A percentile compares a stretch with the other conserved stretches of the same genome.
phyloP scores from a whole-genome alignment of 2,888 invertebrate genomes.

The Polyploca ridens region DNA sequence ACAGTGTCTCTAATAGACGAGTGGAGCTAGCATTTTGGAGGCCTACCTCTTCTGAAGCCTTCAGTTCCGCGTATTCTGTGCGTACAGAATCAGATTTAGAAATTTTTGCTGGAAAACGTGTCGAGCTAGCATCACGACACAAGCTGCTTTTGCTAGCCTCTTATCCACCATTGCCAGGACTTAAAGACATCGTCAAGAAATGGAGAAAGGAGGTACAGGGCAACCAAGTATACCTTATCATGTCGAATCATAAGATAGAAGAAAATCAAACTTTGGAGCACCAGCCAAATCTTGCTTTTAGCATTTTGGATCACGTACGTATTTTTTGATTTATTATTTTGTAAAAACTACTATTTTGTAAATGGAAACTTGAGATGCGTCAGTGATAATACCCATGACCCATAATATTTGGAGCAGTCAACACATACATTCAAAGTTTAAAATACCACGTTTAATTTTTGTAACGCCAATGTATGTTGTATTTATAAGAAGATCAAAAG shows the following conservation, averaged over 20 bases:
- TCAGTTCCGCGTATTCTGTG: constrained; percentile 41
- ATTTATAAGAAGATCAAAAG: too few species aligned
- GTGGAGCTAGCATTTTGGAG: constrained; percentile 44
- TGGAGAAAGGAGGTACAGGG: constrained; percentile 45
- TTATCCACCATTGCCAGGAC: constrained; percentile 43
- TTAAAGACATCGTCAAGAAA: constrained; percentile 42
- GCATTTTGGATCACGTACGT: constrained; percentile 44
- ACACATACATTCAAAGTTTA: too few species aligned
- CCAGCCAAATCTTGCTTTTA: constrained; percentile 50
- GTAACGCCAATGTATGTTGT: too few species aligned
- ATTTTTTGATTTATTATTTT: too few species aligned
- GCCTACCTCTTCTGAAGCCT: constrained; percentile 27
- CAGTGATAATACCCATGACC: too few species aligned
- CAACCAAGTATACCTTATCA: constrained; percentile 48
- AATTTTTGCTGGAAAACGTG: constrained; percentile 32
- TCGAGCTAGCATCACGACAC: constrained; percentile 36
- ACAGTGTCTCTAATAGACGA: constrained; percentile 25
- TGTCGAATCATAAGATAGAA: constrained; percentile 43
- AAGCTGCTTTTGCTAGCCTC: constrained; percentile 43
- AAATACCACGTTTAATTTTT: too few species aligned
- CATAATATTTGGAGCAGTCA: too few species aligned
- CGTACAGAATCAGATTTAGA: constrained; percentile 38
- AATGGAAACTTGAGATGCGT: too few species aligned
- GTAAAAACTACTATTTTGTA: too few species aligned
- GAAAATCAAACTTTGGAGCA: constrained; percentile 41